Evolutionary conservation across 2,888 invertebrate species (phyloP).

Genomic region (Panzeria rudis): DNA sequence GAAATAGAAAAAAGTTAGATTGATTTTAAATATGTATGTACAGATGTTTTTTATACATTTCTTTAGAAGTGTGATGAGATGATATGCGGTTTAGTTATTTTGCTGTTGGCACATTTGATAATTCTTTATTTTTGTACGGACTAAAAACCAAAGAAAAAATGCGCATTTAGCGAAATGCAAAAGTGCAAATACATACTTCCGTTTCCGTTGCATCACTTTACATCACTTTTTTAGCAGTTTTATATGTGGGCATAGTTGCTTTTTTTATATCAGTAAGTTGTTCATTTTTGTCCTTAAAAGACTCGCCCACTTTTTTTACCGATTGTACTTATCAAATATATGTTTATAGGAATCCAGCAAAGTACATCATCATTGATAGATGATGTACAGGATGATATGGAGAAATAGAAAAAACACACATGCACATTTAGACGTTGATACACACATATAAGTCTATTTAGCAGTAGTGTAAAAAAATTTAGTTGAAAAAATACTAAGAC

Average conservation of each 20-base stretch:
- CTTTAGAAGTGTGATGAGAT: conserved; percentile 17
- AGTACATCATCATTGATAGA: conserved; percentile 68
- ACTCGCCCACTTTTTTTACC: conserved; percentile 67
- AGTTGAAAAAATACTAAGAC: background rate
- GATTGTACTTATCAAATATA: conserved; percentile 53
- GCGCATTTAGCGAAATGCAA: conserved; percentile 83
- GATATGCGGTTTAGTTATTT: conserved; percentile 49
- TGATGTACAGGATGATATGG: conserved; percentile 59
- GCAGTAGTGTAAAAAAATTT: background rate
- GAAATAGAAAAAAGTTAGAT: conserved; percentile 46
- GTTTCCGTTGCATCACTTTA: conserved; percentile 82
- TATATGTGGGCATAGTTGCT: conserved; percentile 15
- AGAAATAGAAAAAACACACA: conserved; percentile 33
- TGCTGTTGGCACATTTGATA: conserved; percentile 59
- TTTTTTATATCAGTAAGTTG: conserved; percentile 65
- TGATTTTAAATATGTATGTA: conserved; percentile 48
- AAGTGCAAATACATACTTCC: conserved; percentile 83
- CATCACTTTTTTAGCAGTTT: conserved; percentile 15
- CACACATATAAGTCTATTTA: background rate
- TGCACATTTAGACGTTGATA: background rate
- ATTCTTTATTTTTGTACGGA: conserved; percentile 31
- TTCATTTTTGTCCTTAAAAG: conserved; percentile 66
- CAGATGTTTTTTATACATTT: background rate
- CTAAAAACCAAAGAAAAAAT: conserved; percentile 75
- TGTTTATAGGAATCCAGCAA: conserved; percentile 55